These are phyloP conservation scores for Lethocerus indicus DNA, from an alignment of 1,140 invertebrate species.

Conservation along the genomic window DNA sequence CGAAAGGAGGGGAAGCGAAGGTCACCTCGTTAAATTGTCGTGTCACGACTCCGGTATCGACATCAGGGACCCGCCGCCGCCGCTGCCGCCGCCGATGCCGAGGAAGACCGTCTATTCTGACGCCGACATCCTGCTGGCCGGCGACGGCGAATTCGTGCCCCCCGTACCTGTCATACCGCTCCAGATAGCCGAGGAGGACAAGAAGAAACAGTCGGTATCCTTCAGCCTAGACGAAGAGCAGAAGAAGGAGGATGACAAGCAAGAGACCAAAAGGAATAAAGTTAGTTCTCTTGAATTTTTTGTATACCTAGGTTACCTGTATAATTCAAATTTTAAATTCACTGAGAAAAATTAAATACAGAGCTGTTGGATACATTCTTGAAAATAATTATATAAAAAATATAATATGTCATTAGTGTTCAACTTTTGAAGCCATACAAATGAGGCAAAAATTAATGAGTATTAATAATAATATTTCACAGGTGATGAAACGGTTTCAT, in stretches of 20 bases:
- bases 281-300: constrained; percentile 22
- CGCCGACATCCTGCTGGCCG: constrained; percentile 65
- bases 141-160: constrained; percentile 52
- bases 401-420: no score
- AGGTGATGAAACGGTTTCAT: no score
- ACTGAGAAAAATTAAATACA: no score
- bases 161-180: constrained; percentile 42
- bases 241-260: constrained; percentile 27
- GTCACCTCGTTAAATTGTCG: constrained; percentile 46
- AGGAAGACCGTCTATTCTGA: constrained; percentile 45
- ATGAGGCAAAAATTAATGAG: no score
- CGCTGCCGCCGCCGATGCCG: constrained; percentile 27
- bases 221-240: constrained; percentile 35
- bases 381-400: no score
- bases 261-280: constrained; percentile 33
- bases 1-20: constrained; percentile 13
- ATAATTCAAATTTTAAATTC: no score
- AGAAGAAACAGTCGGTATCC: constrained; percentile 55
- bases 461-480: no score
- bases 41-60: constrained; percentile 81
- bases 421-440: no score
- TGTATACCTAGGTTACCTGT: no score
- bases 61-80: constrained; percentile 48
- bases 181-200: constrained; percentile 27
- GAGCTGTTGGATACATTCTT: no score